A percentile compares a stretch with the other conserved stretches of the same genome.
Evolutionary conservation across 2,888 invertebrate species (phyloP).

Genomic region (Panzeria rudis): DNA sequence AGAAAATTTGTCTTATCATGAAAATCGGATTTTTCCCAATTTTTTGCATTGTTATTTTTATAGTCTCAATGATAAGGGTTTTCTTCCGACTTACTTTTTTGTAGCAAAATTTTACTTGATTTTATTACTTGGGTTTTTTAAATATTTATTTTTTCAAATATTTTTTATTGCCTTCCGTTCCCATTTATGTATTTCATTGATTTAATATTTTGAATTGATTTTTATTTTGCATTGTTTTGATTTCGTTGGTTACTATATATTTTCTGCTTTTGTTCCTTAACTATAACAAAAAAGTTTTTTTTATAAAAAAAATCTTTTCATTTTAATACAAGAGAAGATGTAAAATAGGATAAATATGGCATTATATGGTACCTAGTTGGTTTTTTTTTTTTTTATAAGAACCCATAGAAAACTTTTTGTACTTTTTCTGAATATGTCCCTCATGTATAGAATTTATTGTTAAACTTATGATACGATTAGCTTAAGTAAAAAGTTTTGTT

Average conservation of each 20-base stretch:
- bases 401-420: slow-evolving; percentile 42
- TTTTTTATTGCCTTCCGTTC: neutral
- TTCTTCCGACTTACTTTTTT: slow-evolving; percentile 43
- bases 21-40: slow-evolving; percentile 20
- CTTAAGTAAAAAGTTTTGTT: slow-evolving; percentile 68
- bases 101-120: neutral
- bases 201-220: slow-evolving; percentile 62
- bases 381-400: neutral
- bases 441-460: slow-evolving; percentile 60
- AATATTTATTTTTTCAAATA: neutral
- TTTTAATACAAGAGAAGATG: neutral
- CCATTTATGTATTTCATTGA: slow-evolving; percentile 52
- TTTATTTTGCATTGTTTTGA: slow-evolving; percentile 55
- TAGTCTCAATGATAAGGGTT: slow-evolving; percentile 55
- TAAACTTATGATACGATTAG: slow-evolving; percentile 68
- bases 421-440: slow-evolving; percentile 29
- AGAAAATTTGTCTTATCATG: slow-evolving; percentile 52
- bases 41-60: slow-evolving; percentile 37
- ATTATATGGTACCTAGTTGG: slow-evolving; percentile 12
- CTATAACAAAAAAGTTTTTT: neutral
- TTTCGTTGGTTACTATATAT: slow-evolving; percentile 15
- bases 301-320: slow-evolving; percentile 8
- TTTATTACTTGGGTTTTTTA: neutral
- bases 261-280: slow-evolving; percentile 4
- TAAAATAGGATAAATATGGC: neutral